These are phyloP conservation scores for Channallabes apus DNA, from an alignment of 2,797 vertebrate species.

Conservation along the genomic window DNA sequence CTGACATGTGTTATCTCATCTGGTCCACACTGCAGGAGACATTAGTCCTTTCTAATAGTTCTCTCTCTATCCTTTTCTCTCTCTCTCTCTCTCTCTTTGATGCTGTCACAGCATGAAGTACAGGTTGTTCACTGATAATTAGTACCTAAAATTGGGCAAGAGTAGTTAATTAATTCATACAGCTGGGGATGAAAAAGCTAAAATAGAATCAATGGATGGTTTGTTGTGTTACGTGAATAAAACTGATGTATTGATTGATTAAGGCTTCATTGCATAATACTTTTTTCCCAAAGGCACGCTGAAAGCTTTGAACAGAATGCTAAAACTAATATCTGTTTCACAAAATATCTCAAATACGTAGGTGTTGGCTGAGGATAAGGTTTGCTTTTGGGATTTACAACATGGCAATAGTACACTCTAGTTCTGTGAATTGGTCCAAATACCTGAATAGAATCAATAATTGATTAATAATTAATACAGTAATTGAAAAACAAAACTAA, in stretches of 20 bases:
- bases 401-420: not conserved
- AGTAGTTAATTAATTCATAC: conserved; percentile 27
- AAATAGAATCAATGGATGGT: not conserved
- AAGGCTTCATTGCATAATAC: not conserved
- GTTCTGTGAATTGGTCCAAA: not conserved
- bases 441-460: not conserved
- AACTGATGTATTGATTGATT: not conserved
- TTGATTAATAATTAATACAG: too few relatives aligned
- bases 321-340: not conserved
- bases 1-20: conserved; percentile 43
- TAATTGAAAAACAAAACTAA: too few relatives aligned
- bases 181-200: not conserved
- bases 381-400: not conserved
- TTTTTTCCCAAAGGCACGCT: not conserved
- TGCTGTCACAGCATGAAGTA: conserved; percentile 34
- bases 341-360: not conserved
- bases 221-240: not conserved
- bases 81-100: conserved; percentile 1
- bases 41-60: conserved; percentile 31
- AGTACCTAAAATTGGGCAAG: conserved; percentile 29
- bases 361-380: not conserved
- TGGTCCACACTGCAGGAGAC: conserved; percentile 39
- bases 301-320: not conserved
- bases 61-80: not conserved
- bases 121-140: conserved; percentile 24